Conservation (phyloP, 1,140 invertebrate species). For the Neomicropteryx cornuta region DNA sequence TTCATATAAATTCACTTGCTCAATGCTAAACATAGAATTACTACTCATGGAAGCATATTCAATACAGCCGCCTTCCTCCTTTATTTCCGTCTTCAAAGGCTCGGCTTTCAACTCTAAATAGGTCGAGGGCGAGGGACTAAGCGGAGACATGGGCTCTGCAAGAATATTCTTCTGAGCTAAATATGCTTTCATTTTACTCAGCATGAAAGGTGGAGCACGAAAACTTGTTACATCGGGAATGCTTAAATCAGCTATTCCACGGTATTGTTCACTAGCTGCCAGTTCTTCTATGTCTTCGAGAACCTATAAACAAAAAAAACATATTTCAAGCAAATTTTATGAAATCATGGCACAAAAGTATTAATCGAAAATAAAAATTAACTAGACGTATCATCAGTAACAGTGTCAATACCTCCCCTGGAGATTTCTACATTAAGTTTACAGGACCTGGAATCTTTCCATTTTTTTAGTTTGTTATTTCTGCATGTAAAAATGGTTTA, state of each 20-base stretch:
- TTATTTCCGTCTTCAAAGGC: no score
- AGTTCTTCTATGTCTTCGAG: slow-evolving; percentile 70
- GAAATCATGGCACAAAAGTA: slow-evolving; percentile 3
- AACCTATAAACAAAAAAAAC: slow-evolving; percentile 31
- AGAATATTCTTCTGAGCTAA: slow-evolving; percentile 30
- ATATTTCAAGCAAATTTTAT: not conserved
- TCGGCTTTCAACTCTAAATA: no score
- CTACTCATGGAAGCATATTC: no score
- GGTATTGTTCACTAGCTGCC: slow-evolving; percentile 59
- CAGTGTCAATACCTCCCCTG: no score
- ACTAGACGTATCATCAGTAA: not conserved
- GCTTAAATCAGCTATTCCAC: slow-evolving; percentile 51
- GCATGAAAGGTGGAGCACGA: slow-evolving; percentile 58
- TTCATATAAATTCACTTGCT: no score
- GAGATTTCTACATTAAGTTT: no score
- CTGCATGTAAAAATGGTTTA: no score
- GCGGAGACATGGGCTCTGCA: slow-evolving; percentile 23
- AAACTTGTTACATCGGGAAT: slow-evolving; percentile 60
- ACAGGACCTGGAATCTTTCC: no score
- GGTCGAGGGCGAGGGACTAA: slow-evolving; percentile 29
- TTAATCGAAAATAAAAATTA: not conserved
- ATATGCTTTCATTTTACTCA: slow-evolving; percentile 55
- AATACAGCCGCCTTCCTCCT: no score
- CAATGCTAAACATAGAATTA: no score
- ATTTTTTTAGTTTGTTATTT: no score